Percentiles rank a stretch among this genome's conserved stretches.
These are phyloP conservation scores for Eupleurogrammus muticus DNA, from an alignment of 2,797 vertebrate species.

Conservation along the genomic window DNA sequence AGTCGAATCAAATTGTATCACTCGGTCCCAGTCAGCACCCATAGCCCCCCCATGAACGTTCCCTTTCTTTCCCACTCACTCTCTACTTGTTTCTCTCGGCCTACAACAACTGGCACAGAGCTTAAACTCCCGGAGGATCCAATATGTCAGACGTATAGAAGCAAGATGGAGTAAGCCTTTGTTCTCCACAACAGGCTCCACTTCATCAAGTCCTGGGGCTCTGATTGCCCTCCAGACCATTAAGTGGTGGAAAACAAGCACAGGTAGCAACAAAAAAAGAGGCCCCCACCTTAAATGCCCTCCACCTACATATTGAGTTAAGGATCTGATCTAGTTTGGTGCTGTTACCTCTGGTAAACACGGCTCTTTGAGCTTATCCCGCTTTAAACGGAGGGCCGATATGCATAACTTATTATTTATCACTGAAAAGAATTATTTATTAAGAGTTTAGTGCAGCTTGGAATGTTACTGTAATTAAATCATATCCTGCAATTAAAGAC, in stretches of 20 bases:
- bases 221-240: slow-evolving; percentile 52
- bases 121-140: slow-evolving; percentile 58
- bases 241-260: slow-evolving; percentile 38
- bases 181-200: slow-evolving; percentile 66
- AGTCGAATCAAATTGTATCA: slow-evolving; percentile 52
- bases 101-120: slow-evolving; percentile 55
- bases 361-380: slow-evolving; percentile 13
- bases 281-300: slow-evolving; percentile 32
- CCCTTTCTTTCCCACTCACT: slow-evolving; percentile 28
- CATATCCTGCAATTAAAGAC: background rate
- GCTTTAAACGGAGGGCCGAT: background rate
- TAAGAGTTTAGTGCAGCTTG: background rate
- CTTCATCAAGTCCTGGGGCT: slow-evolving; percentile 67
- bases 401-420: background rate
- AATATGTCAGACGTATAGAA: slow-evolving; percentile 68
- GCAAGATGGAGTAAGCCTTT: slow-evolving; percentile 75
- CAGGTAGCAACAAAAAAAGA: slow-evolving; percentile 40
- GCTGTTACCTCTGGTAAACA: background rate
- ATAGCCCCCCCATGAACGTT: slow-evolving; percentile 33
- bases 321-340: slow-evolving; percentile 4
- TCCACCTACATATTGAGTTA: background rate
- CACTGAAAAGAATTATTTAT: background rate
- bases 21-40: slow-evolving; percentile 22
- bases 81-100: slow-evolving; percentile 23
- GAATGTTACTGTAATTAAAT: background rate